Evolutionary conservation across 2,797 vertebrate species (phyloP).

Genomic region (Gallirallus australis): DNA sequence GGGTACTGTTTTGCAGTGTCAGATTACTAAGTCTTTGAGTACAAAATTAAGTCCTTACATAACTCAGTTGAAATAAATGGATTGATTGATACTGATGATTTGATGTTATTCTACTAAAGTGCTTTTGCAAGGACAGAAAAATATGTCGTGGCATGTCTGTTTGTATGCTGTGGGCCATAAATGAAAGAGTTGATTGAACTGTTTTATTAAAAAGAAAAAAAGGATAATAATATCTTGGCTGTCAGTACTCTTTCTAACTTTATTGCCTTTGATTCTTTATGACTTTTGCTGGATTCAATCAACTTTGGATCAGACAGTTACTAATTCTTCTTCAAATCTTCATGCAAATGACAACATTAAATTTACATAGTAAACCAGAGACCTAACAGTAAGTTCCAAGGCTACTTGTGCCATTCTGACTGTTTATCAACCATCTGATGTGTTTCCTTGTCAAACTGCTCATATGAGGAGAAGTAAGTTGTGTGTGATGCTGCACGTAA

Average conservation of each 20-base stretch:
- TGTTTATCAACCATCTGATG: background rate
- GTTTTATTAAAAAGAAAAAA: background rate
- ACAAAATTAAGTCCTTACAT: background rate
- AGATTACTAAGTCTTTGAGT: background rate
- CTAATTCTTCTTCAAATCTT: conserved; percentile 22
- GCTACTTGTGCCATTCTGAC: background rate
- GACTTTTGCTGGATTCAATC: background rate
- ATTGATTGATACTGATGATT: conserved; percentile 3
- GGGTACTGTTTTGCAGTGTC: background rate
- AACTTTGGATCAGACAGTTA: conserved; percentile 28
- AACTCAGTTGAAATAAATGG: conserved; percentile 5
- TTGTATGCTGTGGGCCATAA: background rate
- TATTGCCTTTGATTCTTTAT: conserved; percentile 10
- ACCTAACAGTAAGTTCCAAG: background rate
- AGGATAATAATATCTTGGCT: background rate
- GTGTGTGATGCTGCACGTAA: background rate
- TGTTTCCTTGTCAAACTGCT: background rate
- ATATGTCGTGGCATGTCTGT: background rate
- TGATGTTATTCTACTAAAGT: background rate
- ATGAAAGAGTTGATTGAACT: background rate
- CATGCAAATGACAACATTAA: background rate
- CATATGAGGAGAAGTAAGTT: background rate
- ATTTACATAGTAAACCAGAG: background rate
- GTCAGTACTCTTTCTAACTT: background rate
- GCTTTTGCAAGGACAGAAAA: background rate